Evolutionary conservation across 2,113 vertebrate species (phyloP), one percentile per base, ranked within the genome.

Genomic region (Plectropomus leopardus): DNA sequence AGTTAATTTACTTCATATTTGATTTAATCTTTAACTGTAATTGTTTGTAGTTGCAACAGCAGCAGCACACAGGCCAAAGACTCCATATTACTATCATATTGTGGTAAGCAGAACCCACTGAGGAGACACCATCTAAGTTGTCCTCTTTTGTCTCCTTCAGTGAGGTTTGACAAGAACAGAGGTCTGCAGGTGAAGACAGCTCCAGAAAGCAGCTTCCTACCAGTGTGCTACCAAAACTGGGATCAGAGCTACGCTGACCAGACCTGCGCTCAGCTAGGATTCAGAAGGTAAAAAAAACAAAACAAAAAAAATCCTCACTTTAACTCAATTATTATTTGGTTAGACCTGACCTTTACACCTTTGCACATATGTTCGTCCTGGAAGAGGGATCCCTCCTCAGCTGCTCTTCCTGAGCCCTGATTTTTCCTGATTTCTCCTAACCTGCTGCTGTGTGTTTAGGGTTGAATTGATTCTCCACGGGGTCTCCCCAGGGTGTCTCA

Each of bases 211-310:
- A 86, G 67, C 76, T 95, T 94, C 76, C 90, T 93, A 14, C 92
- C 94, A 1, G 85, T 95, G 64, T 95, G 95, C 78, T 82, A 58
- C 59, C 42, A 51, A 4, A 84, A 85, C 68, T 92, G 93, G 93
- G 14, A 86, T 67, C 3, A 71, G 23, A 63, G 3, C 51, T 57
- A 69, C 0, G 82, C 93, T 5, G 66, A 92, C 53, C 66, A 74
- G 30, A 89, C 90, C 54, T 95, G 95, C 23, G 11, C 67, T 51
- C 90, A 74, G 66, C 83, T 95, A 1, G 95, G 94, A 68, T 93
- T 94, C 70, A 86, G 67, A 86, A 34, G 42, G 94, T 95, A 89
- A 89, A 19, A n/a, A n/a, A n/a, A n/a, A n/a, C n/a, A n/a, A n/a
- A n/a, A n/a, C n/a, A n/a, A n/a, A n/a, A n/a, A n/a, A n/a, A 53